Conservation (phyloP, 2,797 vertebrate genomes). For the Malurus leucopterus region DNA sequence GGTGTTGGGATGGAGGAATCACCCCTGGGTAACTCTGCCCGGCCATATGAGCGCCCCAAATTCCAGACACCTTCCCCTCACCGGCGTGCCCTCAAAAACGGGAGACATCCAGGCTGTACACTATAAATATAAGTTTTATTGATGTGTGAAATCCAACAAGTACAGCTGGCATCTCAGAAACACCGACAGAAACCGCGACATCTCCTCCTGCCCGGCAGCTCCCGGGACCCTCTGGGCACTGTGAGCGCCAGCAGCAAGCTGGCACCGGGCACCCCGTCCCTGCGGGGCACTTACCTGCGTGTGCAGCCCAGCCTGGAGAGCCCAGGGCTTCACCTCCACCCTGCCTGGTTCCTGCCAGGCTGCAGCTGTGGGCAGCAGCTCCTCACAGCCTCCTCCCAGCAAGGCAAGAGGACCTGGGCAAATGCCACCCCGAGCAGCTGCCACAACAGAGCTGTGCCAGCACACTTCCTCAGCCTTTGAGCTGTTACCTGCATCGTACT, state of each 20-base stretch:
- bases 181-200: neutral
- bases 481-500: neutral
- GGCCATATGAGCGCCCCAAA: rapidly evolving
- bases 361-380: neutral
- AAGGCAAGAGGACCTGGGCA: neutral
- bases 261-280: neutral
- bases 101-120: neutral
- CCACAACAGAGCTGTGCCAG: neutral
- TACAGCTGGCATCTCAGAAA: conserved; percentile 53
- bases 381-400: neutral
- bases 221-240: neutral
- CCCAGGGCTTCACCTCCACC: neutral
- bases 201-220: neutral
- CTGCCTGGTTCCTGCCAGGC: conserved; percentile 32
- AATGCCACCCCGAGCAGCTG: neutral
- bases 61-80: too few species aligned
- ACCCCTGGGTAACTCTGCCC: rapidly evolving
- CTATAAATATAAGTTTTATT: conserved; percentile 82
- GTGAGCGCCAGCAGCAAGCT: neutral
- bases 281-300: neutral
- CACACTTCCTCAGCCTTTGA: neutral
- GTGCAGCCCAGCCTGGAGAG: neutral
- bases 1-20: neutral
- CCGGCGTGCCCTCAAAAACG: neutral
- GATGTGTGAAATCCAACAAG: conserved; percentile 69